Evolutionary conservation across 30 jellyfish, hydroid and myxozoan species (phyloP).

Genomic region (Cassiopea andromeda): DNA sequence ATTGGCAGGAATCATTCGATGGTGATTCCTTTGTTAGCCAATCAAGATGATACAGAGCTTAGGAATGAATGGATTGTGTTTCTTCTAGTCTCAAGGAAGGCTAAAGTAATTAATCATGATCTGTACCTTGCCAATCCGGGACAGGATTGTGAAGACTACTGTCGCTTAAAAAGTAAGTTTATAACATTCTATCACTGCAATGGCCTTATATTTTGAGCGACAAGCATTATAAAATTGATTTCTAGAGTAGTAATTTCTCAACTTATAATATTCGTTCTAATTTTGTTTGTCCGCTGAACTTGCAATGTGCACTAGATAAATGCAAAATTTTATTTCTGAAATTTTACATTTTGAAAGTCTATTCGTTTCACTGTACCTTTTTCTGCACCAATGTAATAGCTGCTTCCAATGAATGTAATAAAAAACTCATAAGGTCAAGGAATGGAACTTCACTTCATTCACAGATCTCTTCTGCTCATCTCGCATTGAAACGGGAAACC

Average conservation of each 20-base stretch:
- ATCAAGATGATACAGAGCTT: background rate
- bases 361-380: too few species aligned
- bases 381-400: too few species aligned
- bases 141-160: constrained; percentile 43
- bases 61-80: background rate
- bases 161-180: constrained; percentile 15
- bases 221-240: too few species aligned
- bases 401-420: too few species aligned
- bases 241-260: too few species aligned
- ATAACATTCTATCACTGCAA: background rate
- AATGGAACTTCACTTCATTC: background rate
- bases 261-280: too few species aligned
- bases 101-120: constrained; percentile 4
- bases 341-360: too few species aligned
- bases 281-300: too few species aligned
- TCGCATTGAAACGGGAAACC: constrained; percentile 39
- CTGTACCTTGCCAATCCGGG: constrained; percentile 43
- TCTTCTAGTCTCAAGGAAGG: background rate
- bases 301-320: too few species aligned
- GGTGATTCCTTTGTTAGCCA: too few species aligned
- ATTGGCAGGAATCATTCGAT: too few species aligned
- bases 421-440: background rate
- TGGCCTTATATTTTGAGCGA: background rate
- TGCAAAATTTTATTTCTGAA: too few species aligned
- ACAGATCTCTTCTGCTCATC: constrained; percentile 42